Base-by-base conservation (phyloP, 1,140 invertebrate genomes). In the Uloborus diversus region DNA sequence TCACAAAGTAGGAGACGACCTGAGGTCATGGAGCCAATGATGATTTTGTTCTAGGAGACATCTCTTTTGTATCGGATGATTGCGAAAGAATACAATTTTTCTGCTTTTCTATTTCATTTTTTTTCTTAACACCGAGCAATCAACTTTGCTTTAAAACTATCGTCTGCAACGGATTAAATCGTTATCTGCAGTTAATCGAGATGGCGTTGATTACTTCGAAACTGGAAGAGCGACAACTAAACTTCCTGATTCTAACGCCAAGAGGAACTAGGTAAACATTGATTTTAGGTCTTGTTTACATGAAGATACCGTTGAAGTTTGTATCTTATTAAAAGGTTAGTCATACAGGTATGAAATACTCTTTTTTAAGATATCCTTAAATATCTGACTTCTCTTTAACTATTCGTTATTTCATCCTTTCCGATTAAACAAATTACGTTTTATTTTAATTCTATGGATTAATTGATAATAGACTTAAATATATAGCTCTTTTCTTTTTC, bases 241-340 rank as follows among this genome's bases (percentile, higher is more conserved):
- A 42, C 62, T 65, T 65, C 62, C 62, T 65, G 62, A 37, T 65
- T 35, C 42, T 65, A 27, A 37, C 35, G 57, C 9, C 4, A 49
- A 20, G 62, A 42, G 62, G 62, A 65, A 65, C 62, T 35, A 65
- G 62, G 62, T 65, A 65, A 65, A 65, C 35, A 23, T n/a, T n/a
- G n/a, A n/a, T n/a, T n/a, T n/a, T n/a, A n/a, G n/a, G n/a, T n/a
- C n/a, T n/a, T n/a, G n/a, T n/a, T n/a, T n/a, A 59, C 56, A 20
- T 30, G 56, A 27, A 30, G 28, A 59, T 59, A 30, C 32, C 32
- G 28, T 59, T 11, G 11, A 30, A n/a, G 27, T 59, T 59, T 59
- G 20, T 59, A 30, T 59, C 17, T 59, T 30, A 4, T 4, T 20
- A 23, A 23, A 9, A 30, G 11, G 28, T 59, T 59, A 17, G 56